Conservation (phyloP, 2,113 vertebrate species). For the Picathartes gymnocephalus region DNA sequence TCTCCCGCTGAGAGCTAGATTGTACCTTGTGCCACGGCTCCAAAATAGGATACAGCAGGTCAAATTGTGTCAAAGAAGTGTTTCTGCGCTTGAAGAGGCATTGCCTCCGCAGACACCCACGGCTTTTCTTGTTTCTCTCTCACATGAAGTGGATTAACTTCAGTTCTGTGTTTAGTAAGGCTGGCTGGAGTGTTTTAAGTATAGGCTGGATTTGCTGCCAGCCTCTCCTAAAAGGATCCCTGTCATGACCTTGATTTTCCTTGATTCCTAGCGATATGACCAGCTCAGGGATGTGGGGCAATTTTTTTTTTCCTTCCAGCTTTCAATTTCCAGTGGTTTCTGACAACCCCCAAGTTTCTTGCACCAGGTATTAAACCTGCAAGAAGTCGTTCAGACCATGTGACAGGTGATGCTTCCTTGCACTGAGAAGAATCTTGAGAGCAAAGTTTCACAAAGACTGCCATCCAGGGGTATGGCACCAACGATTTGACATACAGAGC, state of each 20-base stretch:
- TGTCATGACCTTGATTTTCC: neutral
- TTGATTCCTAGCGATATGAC: neutral
- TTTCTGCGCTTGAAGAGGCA: neutral
- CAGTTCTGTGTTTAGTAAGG: neutral
- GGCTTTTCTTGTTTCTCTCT: neutral
- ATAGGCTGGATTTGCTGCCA: neutral
- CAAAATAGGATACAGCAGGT: neutral
- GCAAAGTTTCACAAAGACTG: neutral
- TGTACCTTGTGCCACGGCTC: neutral
- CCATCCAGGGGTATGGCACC: neutral
- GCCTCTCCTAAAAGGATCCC: neutral
- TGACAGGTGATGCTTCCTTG: neutral
- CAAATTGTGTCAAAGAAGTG: neutral
- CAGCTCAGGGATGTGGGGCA: neutral
- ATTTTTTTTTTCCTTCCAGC: neutral
- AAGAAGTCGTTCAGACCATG: neutral
- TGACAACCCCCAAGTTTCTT: neutral
- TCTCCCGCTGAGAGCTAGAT: neutral
- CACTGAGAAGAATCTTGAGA: neutral
- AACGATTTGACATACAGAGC: accelerated
- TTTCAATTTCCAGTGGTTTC: neutral
- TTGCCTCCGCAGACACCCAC: neutral
- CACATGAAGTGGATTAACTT: neutral
- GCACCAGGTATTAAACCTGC: neutral
- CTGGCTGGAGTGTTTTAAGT: neutral